Percentiles rank a stretch among this genome's conserved stretches.
These are phyloP conservation scores for Holcopasites calliopsidis DNA, from an alignment of 1,140 invertebrate genomes.

Conservation along the genomic window DNA sequence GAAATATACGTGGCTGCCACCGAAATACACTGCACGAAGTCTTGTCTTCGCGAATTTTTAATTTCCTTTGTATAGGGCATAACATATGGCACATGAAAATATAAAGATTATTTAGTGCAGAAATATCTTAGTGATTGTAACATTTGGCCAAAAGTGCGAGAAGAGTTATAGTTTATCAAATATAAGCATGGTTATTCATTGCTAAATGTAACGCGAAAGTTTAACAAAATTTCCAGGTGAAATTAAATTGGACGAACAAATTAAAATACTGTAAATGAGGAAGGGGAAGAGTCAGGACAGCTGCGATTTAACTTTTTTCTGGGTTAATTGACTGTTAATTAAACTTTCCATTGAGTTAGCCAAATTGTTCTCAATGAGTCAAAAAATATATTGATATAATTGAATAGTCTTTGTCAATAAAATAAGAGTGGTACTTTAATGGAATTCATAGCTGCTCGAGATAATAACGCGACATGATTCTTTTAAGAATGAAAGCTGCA, in stretches of 20 bases:
- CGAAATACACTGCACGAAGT: neutral
- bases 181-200: no score
- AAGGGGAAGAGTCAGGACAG: neutral
- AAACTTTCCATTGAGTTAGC: neutral
- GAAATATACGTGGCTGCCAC: neutral
- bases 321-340: neutral
- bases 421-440: neutral
- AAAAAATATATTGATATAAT: neutral
- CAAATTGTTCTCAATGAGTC: neutral
- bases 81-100: no score
- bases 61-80: no score
- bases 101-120: no score
- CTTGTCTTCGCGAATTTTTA: neutral
- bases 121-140: no score
- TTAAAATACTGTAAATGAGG: no score
- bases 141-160: no score
- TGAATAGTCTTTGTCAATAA: neutral
- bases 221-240: neutral
- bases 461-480: neutral
- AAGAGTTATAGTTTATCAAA: no score
- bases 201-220: no score
- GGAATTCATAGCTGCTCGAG: neutral
- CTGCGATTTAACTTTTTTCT: no score
- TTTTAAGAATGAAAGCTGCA: neutral
- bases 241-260: neutral